Evolutionary conservation across 2,113 vertebrate species (phyloP).

Genomic region (Spea bombifrons): DNA sequence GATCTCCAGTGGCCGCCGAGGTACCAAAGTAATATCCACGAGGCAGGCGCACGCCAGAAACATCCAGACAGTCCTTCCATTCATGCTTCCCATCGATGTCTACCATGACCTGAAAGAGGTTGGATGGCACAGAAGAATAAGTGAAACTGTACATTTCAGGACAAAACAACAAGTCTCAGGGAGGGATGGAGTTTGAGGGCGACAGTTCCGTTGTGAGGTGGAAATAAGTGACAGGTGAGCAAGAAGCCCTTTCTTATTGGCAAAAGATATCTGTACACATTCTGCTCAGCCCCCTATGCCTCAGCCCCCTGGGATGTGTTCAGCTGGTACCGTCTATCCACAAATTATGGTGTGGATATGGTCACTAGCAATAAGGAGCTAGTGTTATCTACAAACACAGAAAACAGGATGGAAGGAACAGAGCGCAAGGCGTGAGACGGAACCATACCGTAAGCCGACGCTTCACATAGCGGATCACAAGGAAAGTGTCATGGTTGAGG

Average conservation of each 20-base stretch:
- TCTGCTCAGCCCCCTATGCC: too few relatives aligned
- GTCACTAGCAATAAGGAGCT: background rate
- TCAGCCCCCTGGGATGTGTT: too few relatives aligned
- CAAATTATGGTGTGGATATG: background rate
- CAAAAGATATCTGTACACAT: too few relatives aligned
- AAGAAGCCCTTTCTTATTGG: background rate
- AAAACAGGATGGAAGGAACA: background rate
- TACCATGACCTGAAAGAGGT: conserved; percentile 77
- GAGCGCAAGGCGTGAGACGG: background rate
- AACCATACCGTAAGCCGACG: conserved; percentile 85
- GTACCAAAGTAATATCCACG: conserved; percentile 88
- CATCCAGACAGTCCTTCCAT: conserved; percentile 91
- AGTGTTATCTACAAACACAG: background rate
- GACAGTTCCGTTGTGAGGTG: too few relatives aligned
- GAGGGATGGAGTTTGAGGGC: too few relatives aligned
- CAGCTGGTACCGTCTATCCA: background rate
- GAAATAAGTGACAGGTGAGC: background rate
- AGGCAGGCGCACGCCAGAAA: conserved; percentile 83
- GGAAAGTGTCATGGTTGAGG: conserved; percentile 91
- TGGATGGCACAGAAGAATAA: too few relatives aligned
- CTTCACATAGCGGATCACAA: conserved; percentile 91
- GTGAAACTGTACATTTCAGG: too few relatives aligned
- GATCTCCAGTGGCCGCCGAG: conserved; percentile 87
- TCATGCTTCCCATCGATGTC: conserved; percentile 91
- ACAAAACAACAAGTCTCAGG: too few relatives aligned